phyloP scores from a whole-genome alignment of 2,888 invertebrate species.

The Ectemnius cavifrons region DNA sequence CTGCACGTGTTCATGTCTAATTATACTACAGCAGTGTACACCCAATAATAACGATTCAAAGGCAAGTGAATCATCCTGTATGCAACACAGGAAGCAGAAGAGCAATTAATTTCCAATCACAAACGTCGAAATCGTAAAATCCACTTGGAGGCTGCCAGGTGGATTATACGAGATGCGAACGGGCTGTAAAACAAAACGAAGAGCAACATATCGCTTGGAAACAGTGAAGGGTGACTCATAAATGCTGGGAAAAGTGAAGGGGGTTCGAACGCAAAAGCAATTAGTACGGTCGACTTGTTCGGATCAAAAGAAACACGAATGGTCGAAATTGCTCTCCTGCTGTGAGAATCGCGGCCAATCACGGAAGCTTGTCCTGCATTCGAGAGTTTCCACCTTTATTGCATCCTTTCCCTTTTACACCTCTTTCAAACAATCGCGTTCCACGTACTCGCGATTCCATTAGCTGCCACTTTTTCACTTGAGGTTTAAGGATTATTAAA shows the following conservation, averaged over 20 bases:
- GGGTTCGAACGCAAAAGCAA: slow-evolving; percentile 37
- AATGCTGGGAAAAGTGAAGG: slow-evolving; percentile 18
- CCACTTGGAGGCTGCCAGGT: too few species aligned
- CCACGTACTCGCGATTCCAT: background rate
- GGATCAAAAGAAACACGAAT: slow-evolving; percentile 37
- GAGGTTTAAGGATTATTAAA: too few species aligned
- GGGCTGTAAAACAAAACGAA: slow-evolving; percentile 4
- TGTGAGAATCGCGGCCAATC: slow-evolving; percentile 25
- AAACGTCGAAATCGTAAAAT: too few species aligned
- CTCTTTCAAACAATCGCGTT: background rate
- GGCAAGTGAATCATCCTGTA: too few species aligned
- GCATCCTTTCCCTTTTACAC: background rate
- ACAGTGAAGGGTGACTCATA: background rate
- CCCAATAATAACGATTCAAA: too few species aligned
- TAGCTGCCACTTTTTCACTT: too few species aligned
- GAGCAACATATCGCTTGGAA: background rate
- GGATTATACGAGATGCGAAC: too few species aligned
- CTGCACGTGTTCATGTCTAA: too few species aligned
- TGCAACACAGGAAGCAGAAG: too few species aligned
- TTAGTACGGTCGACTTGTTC: slow-evolving; percentile 44
- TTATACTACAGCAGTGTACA: too few species aligned
- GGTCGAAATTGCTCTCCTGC: slow-evolving; percentile 31
- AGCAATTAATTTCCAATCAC: too few species aligned
- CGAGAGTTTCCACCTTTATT: background rate
- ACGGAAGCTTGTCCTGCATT: slow-evolving; percentile 11